Evolutionary conservation across 2,797 vertebrate genomes (phyloP).

Genomic region (Schizopygopsis pylzovi): DNA sequence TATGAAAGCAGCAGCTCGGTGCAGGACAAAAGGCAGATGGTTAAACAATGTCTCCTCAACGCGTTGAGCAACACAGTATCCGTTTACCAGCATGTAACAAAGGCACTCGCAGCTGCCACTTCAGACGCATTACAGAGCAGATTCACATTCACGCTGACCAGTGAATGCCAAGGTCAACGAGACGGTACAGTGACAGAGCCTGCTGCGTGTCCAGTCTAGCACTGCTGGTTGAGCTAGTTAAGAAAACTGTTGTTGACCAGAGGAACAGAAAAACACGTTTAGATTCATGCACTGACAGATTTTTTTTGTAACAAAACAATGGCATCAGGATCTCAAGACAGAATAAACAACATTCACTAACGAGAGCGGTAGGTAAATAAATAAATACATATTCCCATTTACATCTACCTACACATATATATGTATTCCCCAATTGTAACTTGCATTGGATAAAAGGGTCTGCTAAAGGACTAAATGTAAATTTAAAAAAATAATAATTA

Average conservation of each 20-base stretch:
- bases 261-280: too few species aligned
- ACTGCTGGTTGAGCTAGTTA: not conserved
- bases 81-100: slow-evolving; percentile 54
- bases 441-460: too few species aligned
- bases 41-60: slow-evolving; percentile 50
- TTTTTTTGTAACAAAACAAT: too few species aligned
- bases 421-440: too few species aligned
- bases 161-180: slow-evolving; percentile 22
- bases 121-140: slow-evolving; percentile 32
- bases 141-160: not conserved
- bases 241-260: not conserved
- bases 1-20: slow-evolving; percentile 57
- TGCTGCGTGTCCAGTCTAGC: not conserved
- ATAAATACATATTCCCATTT: too few species aligned
- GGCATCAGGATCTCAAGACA: too few species aligned
- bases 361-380: too few species aligned
- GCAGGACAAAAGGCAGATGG: slow-evolving; percentile 38
- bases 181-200: not conserved
- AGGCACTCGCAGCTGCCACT: slow-evolving; percentile 46
- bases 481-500: too few species aligned
- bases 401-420: too few species aligned
- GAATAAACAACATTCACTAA: too few species aligned
- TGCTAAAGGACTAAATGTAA: too few species aligned
- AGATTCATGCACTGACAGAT: too few species aligned
- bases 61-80: slow-evolving; percentile 46